Conservation (phyloP, 2,797 vertebrate species). For the Prionace glauca region DNA sequence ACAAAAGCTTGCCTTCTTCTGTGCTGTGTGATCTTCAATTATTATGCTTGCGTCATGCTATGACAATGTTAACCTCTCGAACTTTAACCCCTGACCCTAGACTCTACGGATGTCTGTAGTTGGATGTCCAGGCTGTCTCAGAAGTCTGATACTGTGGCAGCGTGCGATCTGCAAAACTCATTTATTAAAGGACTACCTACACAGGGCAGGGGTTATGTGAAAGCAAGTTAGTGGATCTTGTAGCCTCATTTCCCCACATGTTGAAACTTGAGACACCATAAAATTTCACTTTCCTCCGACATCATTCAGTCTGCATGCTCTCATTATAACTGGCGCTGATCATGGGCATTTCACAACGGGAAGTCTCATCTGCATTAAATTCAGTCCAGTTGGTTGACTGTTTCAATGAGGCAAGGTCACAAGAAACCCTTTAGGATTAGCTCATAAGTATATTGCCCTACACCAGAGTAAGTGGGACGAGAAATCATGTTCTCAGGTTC, state of each 20-base stretch:
- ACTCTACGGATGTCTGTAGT: background rate
- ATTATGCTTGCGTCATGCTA: background rate
- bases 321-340: background rate
- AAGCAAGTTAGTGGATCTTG: background rate
- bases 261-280: background rate
- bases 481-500: background rate
- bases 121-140: background rate
- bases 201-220: background rate
- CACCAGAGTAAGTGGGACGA: background rate
- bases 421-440: background rate
- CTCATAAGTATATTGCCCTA: background rate
- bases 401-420: background rate
- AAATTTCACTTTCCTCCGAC: background rate
- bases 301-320: background rate
- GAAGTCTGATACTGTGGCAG: background rate
- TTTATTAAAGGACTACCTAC: background rate
- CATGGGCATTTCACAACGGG: background rate
- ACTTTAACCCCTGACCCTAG: background rate
- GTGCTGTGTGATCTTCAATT: background rate
- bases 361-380: background rate
- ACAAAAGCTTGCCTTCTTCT: background rate
- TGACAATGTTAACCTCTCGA: background rate
- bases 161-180: constrained; percentile 26
- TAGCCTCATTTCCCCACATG: background rate
- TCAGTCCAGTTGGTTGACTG: background rate